Base-by-base conservation (phyloP, 2,113 vertebrate genomes). In the Pygoscelis adeliae region DNA sequence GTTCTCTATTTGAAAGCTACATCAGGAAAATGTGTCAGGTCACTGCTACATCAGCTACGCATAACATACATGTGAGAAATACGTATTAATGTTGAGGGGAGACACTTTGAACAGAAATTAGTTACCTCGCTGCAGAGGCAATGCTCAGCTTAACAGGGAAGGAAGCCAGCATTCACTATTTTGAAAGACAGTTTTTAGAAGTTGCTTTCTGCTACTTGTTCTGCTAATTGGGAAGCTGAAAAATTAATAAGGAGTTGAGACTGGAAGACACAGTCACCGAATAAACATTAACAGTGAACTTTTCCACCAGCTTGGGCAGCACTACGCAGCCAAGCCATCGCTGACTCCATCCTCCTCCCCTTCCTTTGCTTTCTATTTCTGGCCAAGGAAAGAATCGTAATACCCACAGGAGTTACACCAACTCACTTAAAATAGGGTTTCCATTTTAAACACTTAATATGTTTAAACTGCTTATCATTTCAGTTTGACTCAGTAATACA, bases 341-440 rank as follows among this genome's bases (percentile, higher is more conserved):
- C 8, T 8, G 38, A 40, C 21, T 93, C 62, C 52, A 40, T n/a
- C 34, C 65, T 72, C 73, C 52, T 84, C 23, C n/a, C 46, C 44
- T 87, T 81, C 65, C 52, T 77, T 82, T 78, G 47, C 47, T 59
- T 89, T 85, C 73, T 87, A 49, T 65, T 94, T 76, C 84, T 93
- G 56, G 47, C 47, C 29, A 69, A 61, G 25, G 34, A 25, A 89
- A 90, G 40, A 85, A 83, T 65, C 10, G 3, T 38, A 79, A 69
- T 61, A 79, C 12, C 91, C 73, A 65, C 91, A 74, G 5, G 47
- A 85, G 36, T 69, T 79, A 85, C 42, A 83, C 0, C 29, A 63
- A 30, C 40, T 74, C 13, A 4, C 61, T 74, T 81, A 63, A 88
- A 90, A 47, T 4, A 58, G 32, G 9, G 36, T 38, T 95, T 92